Evolutionary conservation across 1,140 invertebrate genomes (phyloP), one percentile per base, ranked within the genome.

Genomic region (Berghia stephanieae): DNA sequence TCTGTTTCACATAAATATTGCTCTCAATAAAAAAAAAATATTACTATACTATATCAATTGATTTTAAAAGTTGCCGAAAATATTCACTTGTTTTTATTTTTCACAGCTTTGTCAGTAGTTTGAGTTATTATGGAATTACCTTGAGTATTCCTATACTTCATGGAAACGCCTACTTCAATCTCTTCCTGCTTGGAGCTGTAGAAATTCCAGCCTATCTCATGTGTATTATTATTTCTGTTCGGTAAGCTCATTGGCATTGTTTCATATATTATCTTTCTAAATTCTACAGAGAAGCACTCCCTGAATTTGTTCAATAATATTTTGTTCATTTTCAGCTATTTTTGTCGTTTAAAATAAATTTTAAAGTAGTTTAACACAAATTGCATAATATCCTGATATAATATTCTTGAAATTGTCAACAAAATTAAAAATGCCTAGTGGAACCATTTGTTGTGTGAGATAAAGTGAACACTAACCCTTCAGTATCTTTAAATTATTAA

Each of bases 101-200:
- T 18, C 34, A 21, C 78, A 89, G 88, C 83, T 83, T 87, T 72
- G 87, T 86, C 2, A 86, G 84, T 76, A 88, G 86, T 79, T 68
- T 89, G 8, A 81, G 84, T 49, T 89, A 89, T 77, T 88, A 86
- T 82, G 88, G 88, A 18, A 83, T 88, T n/a, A 81, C 86, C 24
- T 83, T 89, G 57, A 84, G 83, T 71, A 86, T 83, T 24, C 83
- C 86, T 8, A 75, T 80, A 1, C 73, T 88, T 42, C 85, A 86
- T 76, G 88, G 88, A 6, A 83, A 89, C 75, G 81, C 80, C 73
- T 89, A 83, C 77, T 38, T 88, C 4, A 89, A 88, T 67, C 81
- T 87, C 1, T 87, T 85, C 49, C 81, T 88, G 2, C 88, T 85
- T 78, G 87, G 86, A 43, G 71, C 80, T 10, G 86, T 86, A 3